These are phyloP conservation scores for Morinoia aosen DNA, from an alignment of 2,888 invertebrate species.

Conservation along the genomic window DNA sequence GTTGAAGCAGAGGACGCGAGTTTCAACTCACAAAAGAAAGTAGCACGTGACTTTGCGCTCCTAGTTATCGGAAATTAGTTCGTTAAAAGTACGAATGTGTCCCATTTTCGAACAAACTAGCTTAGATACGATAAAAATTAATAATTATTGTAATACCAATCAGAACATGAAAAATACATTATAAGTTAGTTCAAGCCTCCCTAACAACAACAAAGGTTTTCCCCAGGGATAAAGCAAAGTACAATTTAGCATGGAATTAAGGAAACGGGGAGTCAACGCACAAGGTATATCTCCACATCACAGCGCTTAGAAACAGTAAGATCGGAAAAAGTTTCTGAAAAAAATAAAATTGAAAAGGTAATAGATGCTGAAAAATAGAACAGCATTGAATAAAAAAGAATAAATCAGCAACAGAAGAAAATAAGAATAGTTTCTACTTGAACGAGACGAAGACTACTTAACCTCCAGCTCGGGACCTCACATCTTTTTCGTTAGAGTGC, in stretches of 20 bases:
- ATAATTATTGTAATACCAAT: not conserved
- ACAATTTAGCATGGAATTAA: too few species aligned
- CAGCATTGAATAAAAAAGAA: too few species aligned
- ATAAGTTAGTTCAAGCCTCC: not conserved
- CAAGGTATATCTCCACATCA: too few species aligned
- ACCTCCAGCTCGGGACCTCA: too few species aligned
- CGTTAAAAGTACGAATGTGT: not conserved
- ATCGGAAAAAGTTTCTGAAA: too few species aligned
- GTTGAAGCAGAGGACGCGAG: not conserved
- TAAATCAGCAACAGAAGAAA: not conserved
- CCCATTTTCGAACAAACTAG: not conserved
- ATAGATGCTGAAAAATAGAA: too few species aligned
- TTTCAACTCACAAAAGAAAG: not conserved
- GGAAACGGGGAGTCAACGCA: too few species aligned
- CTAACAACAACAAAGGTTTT: not conserved
- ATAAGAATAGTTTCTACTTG: not conserved
- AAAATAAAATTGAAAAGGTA: too few species aligned
- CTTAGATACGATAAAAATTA: not conserved
- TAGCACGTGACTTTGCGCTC: not conserved
- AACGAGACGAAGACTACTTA: not conserved
- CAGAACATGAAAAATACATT: not conserved
- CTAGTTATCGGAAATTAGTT: not conserved
- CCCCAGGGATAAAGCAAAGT: too few species aligned
- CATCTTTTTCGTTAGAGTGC: too few species aligned
- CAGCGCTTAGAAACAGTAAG: too few species aligned